A percentile compares a stretch with the other conserved stretches of the same genome.
phyloP scores from a whole-genome alignment of 2,888 invertebrate species.

The Octodonta nipae region DNA sequence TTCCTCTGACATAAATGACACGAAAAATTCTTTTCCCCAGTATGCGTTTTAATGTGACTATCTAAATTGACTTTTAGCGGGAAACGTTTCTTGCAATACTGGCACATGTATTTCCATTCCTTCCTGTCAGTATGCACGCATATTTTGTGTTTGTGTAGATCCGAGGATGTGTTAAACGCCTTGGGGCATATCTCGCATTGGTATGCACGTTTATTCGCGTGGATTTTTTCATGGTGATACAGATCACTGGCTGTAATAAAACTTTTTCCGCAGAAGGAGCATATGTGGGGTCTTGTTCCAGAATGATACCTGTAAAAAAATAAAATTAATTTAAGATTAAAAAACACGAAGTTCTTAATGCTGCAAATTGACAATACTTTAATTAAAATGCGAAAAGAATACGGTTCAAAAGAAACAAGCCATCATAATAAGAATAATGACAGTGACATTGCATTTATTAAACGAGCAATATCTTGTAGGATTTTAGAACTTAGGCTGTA shows the following conservation, averaged over 20 bases:
- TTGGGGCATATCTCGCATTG: constrained; percentile 28
- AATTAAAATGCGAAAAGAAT: background rate
- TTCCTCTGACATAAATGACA: constrained; percentile 28
- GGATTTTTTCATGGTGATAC: constrained; percentile 31
- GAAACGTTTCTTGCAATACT: constrained; percentile 24
- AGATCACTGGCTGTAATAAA: constrained; percentile 29
- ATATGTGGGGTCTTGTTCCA: constrained; percentile 26
- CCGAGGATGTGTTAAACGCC: constrained; percentile 30
- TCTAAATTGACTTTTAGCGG: constrained; percentile 29
- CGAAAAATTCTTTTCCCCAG: constrained; percentile 27
- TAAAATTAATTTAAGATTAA: background rate
- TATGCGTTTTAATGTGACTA: constrained; percentile 28
- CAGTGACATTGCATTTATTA: too few species aligned
- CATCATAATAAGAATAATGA: too few species aligned
- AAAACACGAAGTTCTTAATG: background rate
- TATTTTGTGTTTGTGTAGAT: constrained; percentile 29
- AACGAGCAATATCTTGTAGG: too few species aligned
- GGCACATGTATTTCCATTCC: constrained; percentile 28
- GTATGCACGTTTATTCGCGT: constrained; percentile 28
- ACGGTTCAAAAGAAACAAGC: too few species aligned
- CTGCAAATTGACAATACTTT: background rate
- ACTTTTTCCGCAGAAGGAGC: constrained; percentile 35
- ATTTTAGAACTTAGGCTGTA: too few species aligned
- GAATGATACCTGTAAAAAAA: constrained; percentile 19
- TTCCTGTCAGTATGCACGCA: constrained; percentile 27